Evolutionary conservation across 2,113 vertebrate species (phyloP), one percentile per base, ranked within the genome.

Genomic region (Panthera uncia): DNA sequence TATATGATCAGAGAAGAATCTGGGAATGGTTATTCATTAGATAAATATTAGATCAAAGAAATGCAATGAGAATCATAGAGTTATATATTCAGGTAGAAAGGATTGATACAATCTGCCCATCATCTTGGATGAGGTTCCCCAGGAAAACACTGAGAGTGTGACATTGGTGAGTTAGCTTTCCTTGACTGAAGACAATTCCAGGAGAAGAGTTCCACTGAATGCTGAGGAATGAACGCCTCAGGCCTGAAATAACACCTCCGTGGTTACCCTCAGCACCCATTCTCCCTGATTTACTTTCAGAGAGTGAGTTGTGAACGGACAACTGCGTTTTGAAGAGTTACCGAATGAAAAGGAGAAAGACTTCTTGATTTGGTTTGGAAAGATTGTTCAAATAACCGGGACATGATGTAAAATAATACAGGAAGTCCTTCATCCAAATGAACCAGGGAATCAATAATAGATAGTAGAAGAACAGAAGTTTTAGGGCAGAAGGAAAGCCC

Each of bases 201-300:
- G 15, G 19, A 74, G 11, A n/a, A 12, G 5, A 41, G 11, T 33
- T 91, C 10, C 41, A 31, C 1, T 27, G 18, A 73, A 7, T 65
- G 25, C 29, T 65, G 38, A 11, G 29, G 1, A 66, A 48, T 18
- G 8, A 87, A 4, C 8, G 2, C 1, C n/a, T 73, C 10, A 41
- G 18, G 9, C 1, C 1, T 57, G 23, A 73, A 29, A 11, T 23
- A 3, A 9, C 10, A 36, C 10, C 2, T 31, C 4, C 10, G 0
- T 13, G 3, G 7, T 50, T 5, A 8, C n/a, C 12, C 7, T 21
- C 0, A 57, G 4, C 19, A 19, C 8, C 3, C 3, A 0, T 18
- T 73, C 61, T 91, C 29, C 9, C 33, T 63, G 25, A 21, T 66
- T 36, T 66, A n/a, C 18, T 45, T 84, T 41, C n/a, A 73, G 19